Base-by-base conservation (phyloP, 2,113 vertebrate genomes). In the Istiophorus platypterus region DNA sequence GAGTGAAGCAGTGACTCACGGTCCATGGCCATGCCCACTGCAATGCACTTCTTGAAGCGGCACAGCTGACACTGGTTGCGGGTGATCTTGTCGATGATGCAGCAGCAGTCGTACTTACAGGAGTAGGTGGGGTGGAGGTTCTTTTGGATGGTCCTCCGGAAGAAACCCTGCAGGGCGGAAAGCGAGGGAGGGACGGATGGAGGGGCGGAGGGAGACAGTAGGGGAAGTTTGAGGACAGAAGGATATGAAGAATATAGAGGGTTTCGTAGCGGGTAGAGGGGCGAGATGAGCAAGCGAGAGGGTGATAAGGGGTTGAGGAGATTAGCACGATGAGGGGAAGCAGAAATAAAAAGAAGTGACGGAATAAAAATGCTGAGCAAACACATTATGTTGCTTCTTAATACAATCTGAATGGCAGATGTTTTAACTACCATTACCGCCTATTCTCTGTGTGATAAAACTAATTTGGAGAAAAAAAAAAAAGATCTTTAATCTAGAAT, bases 61-160 rank as follows among this genome's bases (percentile, higher is more conserved):
- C 98, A 99, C 42, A 99, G 96, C 96, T 99, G 98, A 93, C 98
- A 99, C 94, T 99, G 98, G 93, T 99, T 99, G 92, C 98, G 97
- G 80, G 98, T 99, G 94, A 99, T 98, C 95, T 99, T 99, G 94
- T 99, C 98, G 24, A 99, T 98, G 96, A 98, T 97, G 67, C 98
- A 99, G 96, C 97, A 97, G 93, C 97, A 97, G 93, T 99, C 97
- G 77, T 98, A 99, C 56, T 99, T 99, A 91, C 98, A 99, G 89
- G 96, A 97, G 93, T 99, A 99, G 78, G 95, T 90, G 68, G 97
- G 97, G 89, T 99, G 97, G 90, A 99, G 95, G 94, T 98, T 99
- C 96, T 99, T 99, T 93, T 99, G 98, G 90, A 99, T 99, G 93
- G 98, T 99, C 91, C 98, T 95, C 72, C 98, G 96, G 88, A 99